Evolutionary conservation across 2,113 vertebrate species (phyloP).

Genomic region (Campylorhamphus procurvoides): DNA sequence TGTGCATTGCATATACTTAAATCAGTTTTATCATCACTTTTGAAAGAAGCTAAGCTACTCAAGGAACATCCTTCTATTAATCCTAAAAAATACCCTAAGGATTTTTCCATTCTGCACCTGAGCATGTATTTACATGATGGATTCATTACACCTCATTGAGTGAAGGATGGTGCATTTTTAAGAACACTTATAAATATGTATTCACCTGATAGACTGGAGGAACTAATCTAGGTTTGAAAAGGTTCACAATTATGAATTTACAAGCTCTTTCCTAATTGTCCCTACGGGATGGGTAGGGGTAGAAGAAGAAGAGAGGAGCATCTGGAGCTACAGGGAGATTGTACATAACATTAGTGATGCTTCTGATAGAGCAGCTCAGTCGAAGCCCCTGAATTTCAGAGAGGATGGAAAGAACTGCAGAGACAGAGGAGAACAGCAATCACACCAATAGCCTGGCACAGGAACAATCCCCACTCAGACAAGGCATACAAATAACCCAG

Average conservation of each 20-base stretch:
- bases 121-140: constrained; percentile 7
- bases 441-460: fast-evolving
- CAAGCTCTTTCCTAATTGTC: constrained; percentile 8
- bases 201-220: background rate
- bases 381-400: background rate
- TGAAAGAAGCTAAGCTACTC: background rate
- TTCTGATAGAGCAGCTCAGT: background rate
- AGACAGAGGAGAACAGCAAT: background rate
- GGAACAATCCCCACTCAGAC: fast-evolving
- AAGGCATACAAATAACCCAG: background rate
- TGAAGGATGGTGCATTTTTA: background rate
- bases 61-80: background rate
- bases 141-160: constrained; percentile 35
- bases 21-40: background rate
- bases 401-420: background rate
- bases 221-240: constrained; percentile 21
- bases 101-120: constrained; percentile 20
- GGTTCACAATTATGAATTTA: constrained; percentile 23
- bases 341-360: background rate
- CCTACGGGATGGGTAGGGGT: background rate
- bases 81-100: background rate
- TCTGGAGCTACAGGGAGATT: background rate
- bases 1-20: background rate
- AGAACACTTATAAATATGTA: constrained; percentile 31
- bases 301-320: background rate